Evolutionary conservation across 2,113 vertebrate species (phyloP).

Genomic region (Psilopsiagon aurifrons): DNA sequence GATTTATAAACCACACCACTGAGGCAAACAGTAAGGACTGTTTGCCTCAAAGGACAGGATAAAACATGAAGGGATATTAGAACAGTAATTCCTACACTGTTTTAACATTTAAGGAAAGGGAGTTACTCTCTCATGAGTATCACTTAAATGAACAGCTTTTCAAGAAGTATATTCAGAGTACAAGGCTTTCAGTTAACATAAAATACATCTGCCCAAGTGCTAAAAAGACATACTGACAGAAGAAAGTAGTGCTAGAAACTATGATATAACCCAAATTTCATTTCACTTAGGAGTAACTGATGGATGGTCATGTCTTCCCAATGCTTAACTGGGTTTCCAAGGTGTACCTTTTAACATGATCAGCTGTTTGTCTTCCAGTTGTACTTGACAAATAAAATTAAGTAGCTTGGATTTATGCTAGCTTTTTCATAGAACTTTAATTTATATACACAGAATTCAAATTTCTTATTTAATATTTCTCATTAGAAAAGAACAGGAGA

Average conservation of each 20-base stretch:
- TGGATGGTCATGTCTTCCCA: accelerated
- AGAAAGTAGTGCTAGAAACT: not conserved
- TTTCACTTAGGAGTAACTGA: not conserved
- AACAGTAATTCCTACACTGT: not conserved
- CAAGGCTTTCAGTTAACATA: not conserved
- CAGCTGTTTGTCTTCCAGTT: not conserved
- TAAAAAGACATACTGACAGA: not conserved
- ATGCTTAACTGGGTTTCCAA: not conserved
- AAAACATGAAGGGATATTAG: not conserved
- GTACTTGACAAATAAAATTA: slow-evolving; percentile 1
- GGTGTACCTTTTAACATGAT: not conserved
- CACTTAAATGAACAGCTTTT: not conserved
- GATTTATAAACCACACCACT: not conserved
- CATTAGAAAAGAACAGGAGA: slow-evolving; percentile 24
- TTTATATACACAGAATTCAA: not conserved
- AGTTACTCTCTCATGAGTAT: not conserved
- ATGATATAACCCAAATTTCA: not conserved
- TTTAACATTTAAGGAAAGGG: not conserved
- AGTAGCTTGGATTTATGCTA: not conserved
- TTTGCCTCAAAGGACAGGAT: not conserved
- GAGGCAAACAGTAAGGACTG: not conserved
- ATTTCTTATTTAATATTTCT: slow-evolving; percentile 23
- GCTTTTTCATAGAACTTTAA: not conserved
- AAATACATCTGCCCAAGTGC: not conserved
- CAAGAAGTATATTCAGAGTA: not conserved